A percentile compares a stretch with the other conserved stretches of the same genome.
Evolutionary conservation across 2,113 vertebrate species (phyloP).

Genomic region (Pachyramphus minor): DNA sequence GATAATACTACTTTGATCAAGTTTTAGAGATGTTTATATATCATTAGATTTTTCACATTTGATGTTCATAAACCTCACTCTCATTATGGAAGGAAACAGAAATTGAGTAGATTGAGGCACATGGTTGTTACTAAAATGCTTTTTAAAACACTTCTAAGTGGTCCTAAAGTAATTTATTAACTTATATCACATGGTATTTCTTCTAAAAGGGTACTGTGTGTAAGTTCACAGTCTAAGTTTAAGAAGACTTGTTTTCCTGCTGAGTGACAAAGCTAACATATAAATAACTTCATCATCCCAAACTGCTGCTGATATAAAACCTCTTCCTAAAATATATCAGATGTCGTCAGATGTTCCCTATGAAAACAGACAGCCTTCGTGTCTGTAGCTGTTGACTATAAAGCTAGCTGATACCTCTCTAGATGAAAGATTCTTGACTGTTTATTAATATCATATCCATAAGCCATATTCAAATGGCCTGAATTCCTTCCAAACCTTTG

Average conservation of each 20-base stretch:
- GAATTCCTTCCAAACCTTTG: not conserved
- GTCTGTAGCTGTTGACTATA: not conserved
- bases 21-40: not conserved
- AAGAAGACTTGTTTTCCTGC: not conserved
- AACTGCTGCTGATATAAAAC: slow-evolving; percentile 19
- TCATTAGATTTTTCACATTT: not conserved
- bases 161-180: not conserved
- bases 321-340: not conserved
- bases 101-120: not conserved
- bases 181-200: not conserved
- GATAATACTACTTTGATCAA: not conserved
- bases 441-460: not conserved
- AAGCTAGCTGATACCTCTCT: not conserved
- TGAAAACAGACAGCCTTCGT: not conserved
- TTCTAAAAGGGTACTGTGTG: not conserved
- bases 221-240: not conserved
- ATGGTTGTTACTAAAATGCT: not conserved
- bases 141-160: not conserved
- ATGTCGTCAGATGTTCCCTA: not conserved
- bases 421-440: not conserved
- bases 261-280: not conserved
- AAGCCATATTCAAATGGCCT: not conserved
- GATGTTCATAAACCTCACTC: not conserved
- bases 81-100: not conserved
- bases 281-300: slow-evolving; percentile 4